phyloP scores from a whole-genome alignment of 2,113 vertebrate genomes.

The Amphiprion ocellaris region DNA sequence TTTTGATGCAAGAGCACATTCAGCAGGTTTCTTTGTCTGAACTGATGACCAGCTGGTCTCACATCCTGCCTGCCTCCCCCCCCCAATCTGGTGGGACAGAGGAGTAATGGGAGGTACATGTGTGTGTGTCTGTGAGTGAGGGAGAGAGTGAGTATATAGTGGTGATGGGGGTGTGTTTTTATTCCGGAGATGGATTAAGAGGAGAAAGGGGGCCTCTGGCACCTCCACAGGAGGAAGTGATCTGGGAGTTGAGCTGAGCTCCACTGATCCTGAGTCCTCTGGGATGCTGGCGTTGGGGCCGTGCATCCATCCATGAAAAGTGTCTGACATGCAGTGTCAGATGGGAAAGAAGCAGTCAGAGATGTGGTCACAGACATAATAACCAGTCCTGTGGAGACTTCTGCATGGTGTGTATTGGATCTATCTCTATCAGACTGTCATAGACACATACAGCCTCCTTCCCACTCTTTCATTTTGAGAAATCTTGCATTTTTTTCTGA shows the following conservation, averaged over 20 bases:
- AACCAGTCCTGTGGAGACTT: not conserved
- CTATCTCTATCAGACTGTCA: not conserved
- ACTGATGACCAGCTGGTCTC: slow-evolving; percentile 83
- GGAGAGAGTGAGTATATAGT: slow-evolving; percentile 20
- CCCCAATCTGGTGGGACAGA: slow-evolving; percentile 49
- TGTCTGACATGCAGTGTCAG: slow-evolving; percentile 40
- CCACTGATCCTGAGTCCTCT: slow-evolving; percentile 45
- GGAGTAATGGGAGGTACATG: slow-evolving; percentile 45
- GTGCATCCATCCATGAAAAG: slow-evolving; percentile 32
- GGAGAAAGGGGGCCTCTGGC: slow-evolving; percentile 19
- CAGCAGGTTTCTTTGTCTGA: slow-evolving; percentile 84
- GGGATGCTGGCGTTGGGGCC: slow-evolving; percentile 35
- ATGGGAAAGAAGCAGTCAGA: slow-evolving; percentile 23
- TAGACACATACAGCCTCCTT: not conserved
- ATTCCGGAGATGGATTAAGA: slow-evolving; percentile 78
- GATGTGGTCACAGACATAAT: slow-evolving; percentile 28
- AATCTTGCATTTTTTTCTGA: slow-evolving; percentile 10
- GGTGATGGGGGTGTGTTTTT: slow-evolving; percentile 34
- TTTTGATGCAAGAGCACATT: slow-evolving; percentile 77
- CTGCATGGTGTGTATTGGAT: not conserved
- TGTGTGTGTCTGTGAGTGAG: not conserved
- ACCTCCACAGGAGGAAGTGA: slow-evolving; percentile 40
- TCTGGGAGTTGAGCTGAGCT: slow-evolving; percentile 46
- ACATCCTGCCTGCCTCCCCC: slow-evolving; percentile 75
- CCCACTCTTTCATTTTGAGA: not conserved